These are phyloP conservation scores for Drosophila multiciliata DNA, from an alignment of 2,888 invertebrate genomes.

Conservation along the genomic window DNA sequence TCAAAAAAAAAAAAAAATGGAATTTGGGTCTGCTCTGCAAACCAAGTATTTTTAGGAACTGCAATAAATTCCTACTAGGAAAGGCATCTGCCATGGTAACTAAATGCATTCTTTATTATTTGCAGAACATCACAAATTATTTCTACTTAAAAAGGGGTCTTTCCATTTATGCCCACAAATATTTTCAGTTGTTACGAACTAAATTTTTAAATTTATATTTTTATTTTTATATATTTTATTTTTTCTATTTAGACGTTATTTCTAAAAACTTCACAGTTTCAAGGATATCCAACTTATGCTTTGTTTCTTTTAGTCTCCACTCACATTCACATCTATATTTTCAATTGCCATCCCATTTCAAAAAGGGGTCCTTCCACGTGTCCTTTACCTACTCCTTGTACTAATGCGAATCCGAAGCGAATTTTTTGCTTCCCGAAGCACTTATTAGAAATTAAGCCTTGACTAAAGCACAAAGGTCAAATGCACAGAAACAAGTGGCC, in stretches of 20 bases:
- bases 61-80: no score
- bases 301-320: not conserved
- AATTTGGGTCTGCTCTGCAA: not conserved
- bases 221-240: no score
- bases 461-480: constrained; percentile 13
- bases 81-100: no score
- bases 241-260: no score
- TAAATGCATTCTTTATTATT: not conserved
- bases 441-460: constrained; percentile 51
- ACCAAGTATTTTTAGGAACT: not conserved
- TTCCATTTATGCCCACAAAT: not conserved
- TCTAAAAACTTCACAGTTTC: not conserved
- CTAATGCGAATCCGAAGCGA: not conserved
- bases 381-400: not conserved
- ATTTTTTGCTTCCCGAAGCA: constrained; percentile 11
- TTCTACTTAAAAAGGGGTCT: not conserved
- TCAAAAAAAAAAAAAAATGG: not conserved
- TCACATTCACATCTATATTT: not conserved
- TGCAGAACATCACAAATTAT: not conserved
- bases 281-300: no score
- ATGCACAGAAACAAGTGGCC: constrained; percentile 8
- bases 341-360: not conserved
- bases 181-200: not conserved
- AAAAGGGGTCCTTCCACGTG: not conserved
- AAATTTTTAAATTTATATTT: not conserved